phyloP scores from a whole-genome alignment of 2,797 vertebrate genomes.

The Falco berigora region DNA sequence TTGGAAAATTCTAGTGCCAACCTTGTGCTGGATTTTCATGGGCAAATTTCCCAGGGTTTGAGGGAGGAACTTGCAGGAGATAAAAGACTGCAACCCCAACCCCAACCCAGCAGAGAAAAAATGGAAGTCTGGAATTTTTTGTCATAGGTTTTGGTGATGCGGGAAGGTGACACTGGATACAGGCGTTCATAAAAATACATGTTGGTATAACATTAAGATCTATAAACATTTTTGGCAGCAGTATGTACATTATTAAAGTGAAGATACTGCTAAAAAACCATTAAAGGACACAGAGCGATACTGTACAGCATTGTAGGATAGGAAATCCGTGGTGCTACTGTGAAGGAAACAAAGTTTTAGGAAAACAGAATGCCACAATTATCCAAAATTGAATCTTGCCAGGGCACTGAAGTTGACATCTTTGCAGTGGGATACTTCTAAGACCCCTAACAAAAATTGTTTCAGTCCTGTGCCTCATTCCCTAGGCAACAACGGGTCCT shows the following conservation, averaged over 20 bases:
- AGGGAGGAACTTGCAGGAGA: not conserved
- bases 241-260: not conserved
- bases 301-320: not conserved
- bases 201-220: not conserved
- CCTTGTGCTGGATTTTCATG: not conserved
- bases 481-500: not conserved
- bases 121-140: not conserved
- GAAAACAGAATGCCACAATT: not conserved
- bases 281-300: not conserved
- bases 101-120: not conserved
- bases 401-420: not conserved
- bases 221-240: not conserved
- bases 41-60: not conserved
- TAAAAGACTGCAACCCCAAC: rapidly evolving
- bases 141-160: not conserved
- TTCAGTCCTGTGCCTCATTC: not conserved
- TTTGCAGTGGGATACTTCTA: not conserved
- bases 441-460: not conserved
- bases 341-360: not conserved
- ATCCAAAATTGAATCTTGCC: not conserved
- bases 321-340: not conserved
- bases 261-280: not conserved
- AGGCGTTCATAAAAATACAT: not conserved
- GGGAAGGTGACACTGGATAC: not conserved
- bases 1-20: not conserved